Evolutionary conservation across 37 sponge, comb jelly and placozoan genomes (phyloP).

Genomic region (Halisarca cf. caerulea): DNA sequence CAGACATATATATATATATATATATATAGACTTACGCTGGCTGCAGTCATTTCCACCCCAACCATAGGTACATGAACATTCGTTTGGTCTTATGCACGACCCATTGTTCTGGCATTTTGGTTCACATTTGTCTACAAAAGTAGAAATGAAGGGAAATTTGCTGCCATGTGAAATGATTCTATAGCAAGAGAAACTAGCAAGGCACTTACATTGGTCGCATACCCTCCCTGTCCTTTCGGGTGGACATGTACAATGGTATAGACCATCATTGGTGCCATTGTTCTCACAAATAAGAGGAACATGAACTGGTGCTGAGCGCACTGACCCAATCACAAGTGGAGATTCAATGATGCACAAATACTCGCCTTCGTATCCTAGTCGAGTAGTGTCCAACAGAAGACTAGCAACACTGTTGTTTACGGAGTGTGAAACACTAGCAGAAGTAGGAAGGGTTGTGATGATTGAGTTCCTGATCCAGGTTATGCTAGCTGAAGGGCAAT

Average conservation of each 20-base stretch:
- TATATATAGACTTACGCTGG: too few relatives aligned
- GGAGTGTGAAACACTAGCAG: not conserved
- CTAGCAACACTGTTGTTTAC: not conserved
- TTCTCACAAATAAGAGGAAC: conserved; percentile 1
- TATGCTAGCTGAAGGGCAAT: not conserved
- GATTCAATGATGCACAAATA: not conserved
- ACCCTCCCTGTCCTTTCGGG: not conserved
- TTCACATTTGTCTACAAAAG: too few relatives aligned
- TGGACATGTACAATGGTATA: not conserved
- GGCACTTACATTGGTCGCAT: not conserved
- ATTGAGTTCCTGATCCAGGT: not conserved
- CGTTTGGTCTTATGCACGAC: not conserved
- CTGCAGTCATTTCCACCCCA: conserved; percentile 1
- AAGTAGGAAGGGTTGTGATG: not conserved
- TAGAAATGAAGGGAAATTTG: too few relatives aligned
- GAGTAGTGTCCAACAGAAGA: not conserved
- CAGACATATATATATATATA: too few relatives aligned
- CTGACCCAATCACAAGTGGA: conserved; percentile 3
- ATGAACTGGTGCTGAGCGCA: not conserved
- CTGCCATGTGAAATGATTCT: too few relatives aligned
- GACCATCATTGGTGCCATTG: not conserved
- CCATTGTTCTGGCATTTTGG: not conserved
- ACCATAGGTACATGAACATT: not conserved
- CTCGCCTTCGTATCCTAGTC: not conserved
- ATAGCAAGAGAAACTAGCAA: too few relatives aligned